These are phyloP conservation scores for Nesogale talazaci DNA, from an alignment of 2,113 vertebrate genomes.

Conservation along the genomic window DNA sequence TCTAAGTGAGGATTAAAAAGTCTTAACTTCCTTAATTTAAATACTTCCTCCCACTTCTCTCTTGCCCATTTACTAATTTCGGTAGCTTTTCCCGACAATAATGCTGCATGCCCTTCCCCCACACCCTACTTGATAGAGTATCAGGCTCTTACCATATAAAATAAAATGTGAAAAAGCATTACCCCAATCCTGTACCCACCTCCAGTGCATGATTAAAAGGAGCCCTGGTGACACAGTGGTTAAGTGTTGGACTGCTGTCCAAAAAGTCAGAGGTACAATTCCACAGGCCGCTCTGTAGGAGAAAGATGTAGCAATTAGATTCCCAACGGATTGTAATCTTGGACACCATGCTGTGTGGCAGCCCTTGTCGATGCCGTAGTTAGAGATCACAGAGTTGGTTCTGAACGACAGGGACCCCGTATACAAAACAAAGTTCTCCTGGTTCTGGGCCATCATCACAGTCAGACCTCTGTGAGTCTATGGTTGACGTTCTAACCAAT, in stretches of 20 bases:
- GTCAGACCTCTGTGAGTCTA: too few species aligned
- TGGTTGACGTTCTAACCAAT: too few species aligned
- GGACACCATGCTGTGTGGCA: neutral
- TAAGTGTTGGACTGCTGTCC: neutral
- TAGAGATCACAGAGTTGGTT: too few species aligned
- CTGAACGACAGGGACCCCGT: too few species aligned
- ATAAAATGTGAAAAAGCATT: neutral
- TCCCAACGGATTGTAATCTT: neutral
- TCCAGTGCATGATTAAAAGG: neutral
- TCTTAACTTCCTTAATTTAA: constrained; percentile 43
- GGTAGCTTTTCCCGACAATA: neutral
- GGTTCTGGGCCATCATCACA: too few species aligned
- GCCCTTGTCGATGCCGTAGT: too few species aligned
- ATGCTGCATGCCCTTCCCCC: neutral
- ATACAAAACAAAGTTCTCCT: too few species aligned
- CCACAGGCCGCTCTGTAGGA: neutral
- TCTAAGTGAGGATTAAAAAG: neutral
- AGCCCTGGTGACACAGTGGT: neutral
- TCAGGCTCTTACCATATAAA: neutral
- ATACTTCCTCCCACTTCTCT: constrained; percentile 41
- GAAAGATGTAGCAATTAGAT: neutral
- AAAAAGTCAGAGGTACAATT: neutral
- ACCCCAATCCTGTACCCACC: too few species aligned
- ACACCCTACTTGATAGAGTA: neutral
- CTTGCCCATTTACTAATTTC: neutral